Base-by-base conservation (phyloP, 2,888 invertebrate species). In the Drosophila parthenogenetica region DNA sequence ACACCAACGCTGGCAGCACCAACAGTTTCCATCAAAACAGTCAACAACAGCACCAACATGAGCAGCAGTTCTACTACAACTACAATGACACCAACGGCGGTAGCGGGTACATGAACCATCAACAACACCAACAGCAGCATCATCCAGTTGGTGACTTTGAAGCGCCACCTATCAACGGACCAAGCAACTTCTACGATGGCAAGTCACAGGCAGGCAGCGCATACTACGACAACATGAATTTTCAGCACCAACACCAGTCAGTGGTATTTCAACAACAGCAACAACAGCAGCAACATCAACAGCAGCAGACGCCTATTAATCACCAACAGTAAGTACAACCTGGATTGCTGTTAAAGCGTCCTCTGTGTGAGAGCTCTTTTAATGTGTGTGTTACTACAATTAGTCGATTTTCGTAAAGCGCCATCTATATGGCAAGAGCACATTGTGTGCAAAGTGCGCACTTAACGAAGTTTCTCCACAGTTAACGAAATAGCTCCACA, bases 151-250 rank as follows among this genome's bases (percentile, higher is more conserved):
- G 81, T 62, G 90, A 90, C 32, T 90, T 91, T 43, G 92, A 92
- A 0, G 79, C 87, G 73, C 79, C 89, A 63, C 84, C 91, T 76
- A 84, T 90, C 32, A 90, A 86, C 62, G 84, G 88, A 0, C 75
- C 87, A 10, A 79, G 79, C 10, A 90, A 86, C 74, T 92, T 92
- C 62, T 90, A 91, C 49, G 91, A 92, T 42, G 79, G 91, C 17
- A 91, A 92, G 75, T 68, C 84, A 45, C 91, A 91, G 69, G 53
- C 87, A 11, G 48, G 68, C 17, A 69, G 67, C 25, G 72, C 81
- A 2, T 92, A 92, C 63, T 92, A 92, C 68, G 92, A 92, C 19
- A 90, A 90, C 49, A 89, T 89, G 81, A 87, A 81, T 69, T 87
- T 89, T 54, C 89, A 90, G 54, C 80, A 73, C 73, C 88, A 79